These are phyloP conservation scores for Enteromius trimaculatus DNA, from an alignment of 2,797 vertebrate genomes.

Conservation along the genomic window DNA sequence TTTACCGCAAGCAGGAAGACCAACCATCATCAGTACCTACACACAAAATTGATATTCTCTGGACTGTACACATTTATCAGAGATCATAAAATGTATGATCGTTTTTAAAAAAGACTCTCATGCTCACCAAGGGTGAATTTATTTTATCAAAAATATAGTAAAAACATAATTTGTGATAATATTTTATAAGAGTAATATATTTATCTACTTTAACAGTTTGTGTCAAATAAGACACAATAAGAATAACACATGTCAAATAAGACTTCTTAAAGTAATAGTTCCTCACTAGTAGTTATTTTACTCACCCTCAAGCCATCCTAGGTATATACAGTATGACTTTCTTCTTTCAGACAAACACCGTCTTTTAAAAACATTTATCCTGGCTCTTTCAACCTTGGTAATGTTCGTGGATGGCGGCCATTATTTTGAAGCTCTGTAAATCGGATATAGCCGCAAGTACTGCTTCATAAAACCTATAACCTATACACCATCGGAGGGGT, in stretches of 20 bases:
- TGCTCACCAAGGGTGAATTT: neutral
- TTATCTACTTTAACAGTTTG: neutral
- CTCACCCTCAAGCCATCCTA: too few species aligned
- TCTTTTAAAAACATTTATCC: too few species aligned
- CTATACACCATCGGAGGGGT: too few species aligned
- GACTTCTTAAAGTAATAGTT: neutral
- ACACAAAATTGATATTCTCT: constrained; percentile 61
- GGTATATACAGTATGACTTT: too few species aligned
- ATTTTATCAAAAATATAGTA: neutral
- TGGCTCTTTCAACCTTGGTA: too few species aligned
- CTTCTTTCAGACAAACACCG: too few species aligned
- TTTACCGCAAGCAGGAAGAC: constrained; percentile 86
- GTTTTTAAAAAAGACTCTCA: neutral
- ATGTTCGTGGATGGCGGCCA: too few species aligned
- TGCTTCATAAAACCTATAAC: too few species aligned
- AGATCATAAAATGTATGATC: neutral
- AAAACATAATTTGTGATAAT: neutral
- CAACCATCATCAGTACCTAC: constrained; percentile 92
- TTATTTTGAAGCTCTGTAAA: too few species aligned
- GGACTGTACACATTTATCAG: neutral
- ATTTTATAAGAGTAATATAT: too few species aligned
- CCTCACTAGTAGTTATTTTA: too few species aligned
- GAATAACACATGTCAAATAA: neutral
- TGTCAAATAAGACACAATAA: neutral
- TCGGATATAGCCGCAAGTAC: too few species aligned